Evolutionary conservation across 1,140 invertebrate genomes (phyloP), one percentile per base, ranked within the genome.

Genomic region (Drosophila baimaii): DNA sequence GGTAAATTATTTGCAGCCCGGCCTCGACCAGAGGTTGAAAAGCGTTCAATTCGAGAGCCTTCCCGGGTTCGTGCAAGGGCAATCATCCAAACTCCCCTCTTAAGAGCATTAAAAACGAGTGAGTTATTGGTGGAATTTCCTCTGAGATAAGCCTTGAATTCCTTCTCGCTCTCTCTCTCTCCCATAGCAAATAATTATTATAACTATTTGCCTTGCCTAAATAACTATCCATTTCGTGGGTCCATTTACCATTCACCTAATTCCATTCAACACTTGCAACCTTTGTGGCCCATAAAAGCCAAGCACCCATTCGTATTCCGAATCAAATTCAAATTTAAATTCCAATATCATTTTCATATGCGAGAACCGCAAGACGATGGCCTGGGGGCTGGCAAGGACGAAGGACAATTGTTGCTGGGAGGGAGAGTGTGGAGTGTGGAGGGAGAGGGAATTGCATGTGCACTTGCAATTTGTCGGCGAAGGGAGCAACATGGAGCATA

Each of bases 401-500:
- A 66, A 54, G 62, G 62, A 69, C 65, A 69, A 69, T 69, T 69
- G 65, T 69, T 66, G 65, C 65, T 37, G 43, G 15, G 35, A 21
- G 23, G 12, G 37, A 17, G 13, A n/a, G n/a, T n/a, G n/a, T n/a
- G n/a, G n/a, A n/a, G 46, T 25, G 39, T 51, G 33, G 17, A 52
- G 27, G 35, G 25, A 54, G 41, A 31, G 46, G 35, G 31, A 47
- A 58, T 77, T 77, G 73, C 73, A 77, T 77, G 73, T 76, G 73
- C 73, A 49, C 52, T 37, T 77, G 73, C 73, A 77, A 77, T 77
- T 77, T 76, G 72, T 66, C 55, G 72, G 25, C 51, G 10, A 37
- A 21, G 33, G 66, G 65, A 47, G 31, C 66, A 72, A 58, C 66
- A 72, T 58, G 37, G 35, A 76, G 47, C 73, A 77, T 77, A 77